Base-by-base conservation (phyloP, 1,140 invertebrate species). In the Leguminivora glycinivorella region DNA sequence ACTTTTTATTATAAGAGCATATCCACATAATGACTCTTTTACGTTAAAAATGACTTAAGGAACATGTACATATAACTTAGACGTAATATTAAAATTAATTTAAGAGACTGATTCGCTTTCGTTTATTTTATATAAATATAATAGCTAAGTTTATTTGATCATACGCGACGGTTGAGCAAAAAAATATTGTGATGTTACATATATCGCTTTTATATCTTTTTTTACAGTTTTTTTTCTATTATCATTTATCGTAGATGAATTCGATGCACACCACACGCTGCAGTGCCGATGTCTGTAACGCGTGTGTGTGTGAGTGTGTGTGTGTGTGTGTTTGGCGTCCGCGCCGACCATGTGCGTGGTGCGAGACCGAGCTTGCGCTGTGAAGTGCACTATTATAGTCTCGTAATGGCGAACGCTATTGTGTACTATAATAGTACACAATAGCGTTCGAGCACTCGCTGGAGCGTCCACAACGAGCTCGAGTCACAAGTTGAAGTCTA, bases 61-160 rank as follows among this genome's bases (percentile, higher is more conserved):
- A 82, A 83, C 85, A 72, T 85, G 83, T 88, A 87, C 74, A 88
- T 88, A 90, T 78, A 80, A 76, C 67, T 79, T 85, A 87, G 81
- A 82, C 72, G 71, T 88, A 85, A 76, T 78, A 75, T 78, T 56
- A 86, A 82, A 83, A 82, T 75, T 69, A 89, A 87, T 82, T 85
- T 89, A 86, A 89, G 77, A 83, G 88, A 90, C 88, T 90, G 88
- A 90, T 88, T 89, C 86, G 79, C 82, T 87, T 85, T 84, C 75
- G 69, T 84, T 83, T 81, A 79, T 68, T 73, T 83, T 79, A 75
- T 74, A 70, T 72, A 73, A 60, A 70, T 70, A 72, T 19, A 69
- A 25, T 60, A 60, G 56, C 56, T 60, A 60, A 63, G 31, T 63
- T 31, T 29, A 63, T 29, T 12, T 9, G 25, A 63, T 34, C 26